Evolutionary conservation across 1,140 invertebrate genomes (phyloP).

Genomic region (Gonioctena quinquepunctata): DNA sequence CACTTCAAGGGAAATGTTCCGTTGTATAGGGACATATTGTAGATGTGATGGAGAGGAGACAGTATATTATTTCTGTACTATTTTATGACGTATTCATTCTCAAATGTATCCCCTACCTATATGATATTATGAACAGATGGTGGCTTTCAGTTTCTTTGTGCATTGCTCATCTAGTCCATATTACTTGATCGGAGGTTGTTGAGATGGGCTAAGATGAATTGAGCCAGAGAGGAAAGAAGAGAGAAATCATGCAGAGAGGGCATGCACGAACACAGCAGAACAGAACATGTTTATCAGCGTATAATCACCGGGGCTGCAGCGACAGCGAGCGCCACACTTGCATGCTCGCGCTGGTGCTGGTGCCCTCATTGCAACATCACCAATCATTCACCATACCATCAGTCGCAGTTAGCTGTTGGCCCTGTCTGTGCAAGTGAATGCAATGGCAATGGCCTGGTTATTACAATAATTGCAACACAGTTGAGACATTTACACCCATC

Average conservation of each 20-base stretch:
- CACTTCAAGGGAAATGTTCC: too few species aligned
- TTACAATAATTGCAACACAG: constrained; percentile 29
- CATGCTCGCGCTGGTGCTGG: constrained; percentile 51
- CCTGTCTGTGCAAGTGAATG: constrained; percentile 45
- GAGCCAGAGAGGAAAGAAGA: neutral
- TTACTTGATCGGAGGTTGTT: too few species aligned
- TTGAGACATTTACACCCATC: constrained; percentile 34
- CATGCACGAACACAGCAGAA: neutral
- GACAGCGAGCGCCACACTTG: constrained; percentile 22
- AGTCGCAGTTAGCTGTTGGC: constrained; percentile 28
- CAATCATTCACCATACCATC: constrained; percentile 32
- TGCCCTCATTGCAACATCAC: constrained; percentile 49
- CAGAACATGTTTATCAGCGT: constrained; percentile 21
- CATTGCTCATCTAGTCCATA: too few species aligned
- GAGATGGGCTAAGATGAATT: neutral
- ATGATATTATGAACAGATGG: too few species aligned
- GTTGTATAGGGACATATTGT: too few species aligned
- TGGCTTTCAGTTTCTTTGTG: too few species aligned
- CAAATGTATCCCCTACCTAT: too few species aligned
- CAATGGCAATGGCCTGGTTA: constrained; percentile 32
- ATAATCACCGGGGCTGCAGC: constrained; percentile 42
- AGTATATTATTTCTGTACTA: too few species aligned
- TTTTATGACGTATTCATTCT: too few species aligned
- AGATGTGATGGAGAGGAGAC: too few species aligned
- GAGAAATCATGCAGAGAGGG: neutral